Percentiles rank a stretch among this genome's conserved stretches.
These are phyloP conservation scores for Clytia hemisphaerica DNA, from an alignment of 30 jellyfish, hydroid and myxozoan species.

Conservation along the genomic window DNA sequence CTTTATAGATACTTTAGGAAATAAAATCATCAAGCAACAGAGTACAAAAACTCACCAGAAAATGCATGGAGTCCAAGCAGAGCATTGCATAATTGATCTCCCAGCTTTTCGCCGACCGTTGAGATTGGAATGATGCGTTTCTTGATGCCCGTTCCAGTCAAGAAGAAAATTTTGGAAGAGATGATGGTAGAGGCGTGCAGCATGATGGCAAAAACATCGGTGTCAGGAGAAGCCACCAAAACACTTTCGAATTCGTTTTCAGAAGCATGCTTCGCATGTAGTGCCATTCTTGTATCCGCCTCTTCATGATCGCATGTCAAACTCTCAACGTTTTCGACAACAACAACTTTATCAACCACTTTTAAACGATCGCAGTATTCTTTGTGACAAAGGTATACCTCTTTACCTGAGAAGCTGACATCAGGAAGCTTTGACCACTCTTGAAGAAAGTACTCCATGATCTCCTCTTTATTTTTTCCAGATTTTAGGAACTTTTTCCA, in stretches of 20 bases:
- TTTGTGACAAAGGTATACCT: constrained; percentile 38
- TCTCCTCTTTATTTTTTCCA: constrained; percentile 55
- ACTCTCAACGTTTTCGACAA: constrained; percentile 23
- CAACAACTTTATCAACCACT: constrained; percentile 12
- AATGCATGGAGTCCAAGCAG: constrained; percentile 62
- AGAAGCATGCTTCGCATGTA: constrained; percentile 63
- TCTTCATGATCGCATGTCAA: constrained; percentile 60
- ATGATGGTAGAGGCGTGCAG: too few relatives aligned
- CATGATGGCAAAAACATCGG: constrained; percentile 59
- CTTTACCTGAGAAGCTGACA: constrained; percentile 6
- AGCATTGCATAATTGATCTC: constrained; percentile 24
- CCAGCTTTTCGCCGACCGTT: constrained; percentile 27
- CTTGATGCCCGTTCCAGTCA: constrained; percentile 32
- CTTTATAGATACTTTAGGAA: background rate
- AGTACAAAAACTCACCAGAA: too few relatives aligned
- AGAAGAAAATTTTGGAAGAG: constrained; percentile 27
- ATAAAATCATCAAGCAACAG: too few relatives aligned
- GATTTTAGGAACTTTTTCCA: constrained; percentile 38
- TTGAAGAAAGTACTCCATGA: constrained; percentile 19
- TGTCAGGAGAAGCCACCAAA: constrained; percentile 26
- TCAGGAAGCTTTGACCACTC: constrained; percentile 31
- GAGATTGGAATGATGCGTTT: constrained; percentile 20
- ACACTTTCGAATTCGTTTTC: constrained; percentile 22
- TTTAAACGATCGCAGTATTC: constrained; percentile 27
- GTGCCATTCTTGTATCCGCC: constrained; percentile 52